phyloP scores from a whole-genome alignment of 2,797 vertebrate genomes.

The Scolopax bukidnonensis region DNA sequence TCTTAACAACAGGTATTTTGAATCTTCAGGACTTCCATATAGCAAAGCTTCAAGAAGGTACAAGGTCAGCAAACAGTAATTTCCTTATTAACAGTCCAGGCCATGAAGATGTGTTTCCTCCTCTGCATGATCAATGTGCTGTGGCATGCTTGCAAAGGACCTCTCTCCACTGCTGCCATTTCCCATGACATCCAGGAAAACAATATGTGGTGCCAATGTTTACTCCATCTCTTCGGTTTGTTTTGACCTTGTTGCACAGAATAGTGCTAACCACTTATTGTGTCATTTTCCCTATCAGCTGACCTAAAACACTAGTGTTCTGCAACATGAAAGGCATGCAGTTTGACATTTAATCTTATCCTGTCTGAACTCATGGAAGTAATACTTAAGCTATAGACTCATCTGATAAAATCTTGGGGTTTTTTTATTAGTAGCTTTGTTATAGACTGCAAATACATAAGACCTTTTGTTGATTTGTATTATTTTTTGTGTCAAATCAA shows the following conservation, averaged over 20 bases:
- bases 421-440: not conserved
- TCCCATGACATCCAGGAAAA: not conserved
- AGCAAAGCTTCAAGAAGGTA: not conserved
- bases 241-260: not conserved
- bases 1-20: not conserved
- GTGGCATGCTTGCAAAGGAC: not conserved
- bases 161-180: not conserved
- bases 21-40: not conserved
- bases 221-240: not conserved
- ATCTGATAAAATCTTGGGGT: not conserved
- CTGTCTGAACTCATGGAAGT: not conserved
- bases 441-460: not conserved
- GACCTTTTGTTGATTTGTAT: not conserved
- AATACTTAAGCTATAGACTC: not conserved
- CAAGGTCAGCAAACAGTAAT: not conserved
- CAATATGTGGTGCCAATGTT: not conserved
- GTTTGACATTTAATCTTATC: not conserved
- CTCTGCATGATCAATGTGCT: not conserved
- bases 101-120: not conserved
- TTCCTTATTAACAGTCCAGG: not conserved
- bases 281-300: not conserved
- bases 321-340: not conserved
- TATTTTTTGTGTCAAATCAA: not conserved
- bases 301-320: not conserved
- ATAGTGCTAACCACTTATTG: fast-evolving